phyloP scores from a whole-genome alignment of 1,140 invertebrate genomes.

The Cotesia vestalis region DNA sequence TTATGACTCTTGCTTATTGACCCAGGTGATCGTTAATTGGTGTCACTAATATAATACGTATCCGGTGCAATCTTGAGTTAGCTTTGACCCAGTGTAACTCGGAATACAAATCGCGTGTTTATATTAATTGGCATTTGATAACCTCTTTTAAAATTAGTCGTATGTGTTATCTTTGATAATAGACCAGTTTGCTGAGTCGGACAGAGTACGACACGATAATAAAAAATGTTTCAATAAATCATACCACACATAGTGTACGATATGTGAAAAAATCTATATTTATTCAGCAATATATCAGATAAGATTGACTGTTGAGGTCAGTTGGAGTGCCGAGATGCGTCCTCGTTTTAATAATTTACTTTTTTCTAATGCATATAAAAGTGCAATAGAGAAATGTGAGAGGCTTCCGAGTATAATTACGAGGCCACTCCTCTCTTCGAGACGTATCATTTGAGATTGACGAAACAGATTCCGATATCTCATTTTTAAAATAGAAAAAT shows the following conservation, averaged over 20 bases:
- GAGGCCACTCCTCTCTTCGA: slow-evolving; percentile 11
- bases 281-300: slow-evolving; percentile 1
- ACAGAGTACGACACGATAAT: neutral
- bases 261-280: neutral
- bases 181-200: neutral
- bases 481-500: neutral
- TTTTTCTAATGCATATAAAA: slow-evolving; percentile 12
- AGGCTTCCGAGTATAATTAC: slow-evolving; percentile 11
- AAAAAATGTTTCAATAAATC: slow-evolving; percentile 9
- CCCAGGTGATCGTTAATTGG: neutral
- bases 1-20: slow-evolving; percentile 14
- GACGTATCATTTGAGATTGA: slow-evolving; percentile 3
- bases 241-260: neutral
- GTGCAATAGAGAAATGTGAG: slow-evolving; percentile 13
- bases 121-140: slow-evolving; percentile 24
- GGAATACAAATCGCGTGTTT: neutral
- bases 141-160: slow-evolving; percentile 18
- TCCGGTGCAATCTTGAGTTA: neutral
- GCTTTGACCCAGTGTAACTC: slow-evolving; percentile 1
- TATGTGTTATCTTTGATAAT: slow-evolving; percentile 14
- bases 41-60: neutral
- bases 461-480: slow-evolving; percentile 12
- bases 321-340: neutral
- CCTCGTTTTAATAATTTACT: neutral
- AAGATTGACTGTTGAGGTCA: neutral